phyloP scores from a whole-genome alignment of 2,113 vertebrate species.

The rat (Rattus norvegicus) region DNA sequence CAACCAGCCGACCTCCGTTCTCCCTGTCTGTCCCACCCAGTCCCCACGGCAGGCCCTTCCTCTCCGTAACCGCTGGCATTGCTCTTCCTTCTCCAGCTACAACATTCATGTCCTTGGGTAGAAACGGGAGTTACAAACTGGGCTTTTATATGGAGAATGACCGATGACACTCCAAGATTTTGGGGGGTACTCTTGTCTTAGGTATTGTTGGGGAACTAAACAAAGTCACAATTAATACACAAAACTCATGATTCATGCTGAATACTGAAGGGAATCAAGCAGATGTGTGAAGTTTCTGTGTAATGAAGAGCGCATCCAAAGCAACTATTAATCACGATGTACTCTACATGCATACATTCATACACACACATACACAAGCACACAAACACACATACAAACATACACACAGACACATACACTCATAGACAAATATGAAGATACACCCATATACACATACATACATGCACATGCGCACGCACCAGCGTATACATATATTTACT shows the following conservation, averaged over 20 bases:
- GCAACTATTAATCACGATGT: not conserved
- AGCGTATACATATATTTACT: too few relatives aligned
- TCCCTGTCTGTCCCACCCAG: not conserved
- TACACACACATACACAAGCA: not conserved
- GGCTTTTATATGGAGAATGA: not conserved
- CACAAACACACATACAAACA: not conserved
- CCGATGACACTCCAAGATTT: not conserved
- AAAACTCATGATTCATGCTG: not conserved
- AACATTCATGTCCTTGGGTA: not conserved
- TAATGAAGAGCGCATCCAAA: not conserved
- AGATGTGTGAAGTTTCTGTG: not conserved
- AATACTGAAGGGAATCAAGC: not conserved
- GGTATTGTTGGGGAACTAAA: not conserved
- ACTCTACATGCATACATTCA: too few relatives aligned
- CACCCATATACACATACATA: not conserved
- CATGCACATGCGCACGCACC: not conserved
- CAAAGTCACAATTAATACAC: not conserved
- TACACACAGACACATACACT: not conserved
- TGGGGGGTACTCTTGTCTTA: not conserved
- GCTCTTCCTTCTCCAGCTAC: not conserved
- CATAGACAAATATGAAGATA: not conserved
- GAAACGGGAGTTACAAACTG: not conserved
- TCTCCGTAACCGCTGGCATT: not conserved
- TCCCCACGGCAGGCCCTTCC: not conserved
- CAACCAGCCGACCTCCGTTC: not conserved